Evolutionary conservation across 2,888 invertebrate species (phyloP), one percentile per base, ranked within the genome.

Genomic region (Nipponacmea schrenckii): DNA sequence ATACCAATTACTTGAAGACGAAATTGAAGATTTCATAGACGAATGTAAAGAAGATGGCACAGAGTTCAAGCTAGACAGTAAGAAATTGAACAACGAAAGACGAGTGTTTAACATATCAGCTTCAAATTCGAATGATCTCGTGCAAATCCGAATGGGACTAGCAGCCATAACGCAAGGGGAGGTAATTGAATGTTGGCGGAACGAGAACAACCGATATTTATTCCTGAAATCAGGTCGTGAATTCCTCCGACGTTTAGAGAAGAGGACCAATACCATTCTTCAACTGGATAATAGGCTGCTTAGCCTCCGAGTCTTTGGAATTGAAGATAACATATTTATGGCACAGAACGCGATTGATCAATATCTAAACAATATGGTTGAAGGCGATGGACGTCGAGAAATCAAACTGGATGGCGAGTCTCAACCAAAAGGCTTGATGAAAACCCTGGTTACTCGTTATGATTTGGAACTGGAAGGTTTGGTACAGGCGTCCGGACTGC

Each of bases 361-460:
- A 5, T 80, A 74, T 62, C 64, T 81, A 1, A 45, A 67, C 2
- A 8, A 48, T 3, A 45, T 70, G 48, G 44, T 31, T 5, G 62
- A 62, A 17, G 48, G 44, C 24, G 20, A 45, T 4, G 8, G 17
- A 14, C 39, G 39, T 39, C 45, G 48, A 12, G 69, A 65, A 8
- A 27, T 81, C 5, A 27, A 45, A 27, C 69, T 84, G 17, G 75
- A 75, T 70, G 79, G 79, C 0, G 67, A 70, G n/a, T 73, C 71
- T 0, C 78, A 77, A 64, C 83, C 83, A 39, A 73, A 73, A 2
- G 83, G 83, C 0, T n/a, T 81, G 14, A 77, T 83, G 81, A 81
- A 81, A 70, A 70, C 71, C 10, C 39, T 84, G 48, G 62, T 83
- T 31, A 26, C 71, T 27, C 74, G 70, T 56, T 82, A 78, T 68